These are phyloP conservation scores for Alaudala cheleensis DNA, from an alignment of 2,113 vertebrate genomes.

Conservation along the genomic window DNA sequence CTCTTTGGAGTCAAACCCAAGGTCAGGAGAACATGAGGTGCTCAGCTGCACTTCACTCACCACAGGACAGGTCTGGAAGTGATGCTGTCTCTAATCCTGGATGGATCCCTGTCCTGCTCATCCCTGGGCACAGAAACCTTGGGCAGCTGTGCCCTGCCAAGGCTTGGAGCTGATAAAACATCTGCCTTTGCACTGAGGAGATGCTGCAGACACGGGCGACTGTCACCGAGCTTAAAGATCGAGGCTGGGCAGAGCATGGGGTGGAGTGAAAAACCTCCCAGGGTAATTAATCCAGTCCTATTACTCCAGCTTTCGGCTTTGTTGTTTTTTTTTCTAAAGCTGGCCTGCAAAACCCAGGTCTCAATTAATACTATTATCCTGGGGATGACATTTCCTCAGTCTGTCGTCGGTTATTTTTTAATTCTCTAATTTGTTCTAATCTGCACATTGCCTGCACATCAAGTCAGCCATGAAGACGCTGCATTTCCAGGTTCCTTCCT, in stretches of 20 bases:
- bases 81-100: background rate
- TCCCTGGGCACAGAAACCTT: background rate
- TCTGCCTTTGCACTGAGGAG: background rate
- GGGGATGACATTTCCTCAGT: slow-evolving; percentile 82
- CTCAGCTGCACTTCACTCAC: background rate
- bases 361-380: slow-evolving; percentile 83
- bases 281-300: slow-evolving; percentile 41
- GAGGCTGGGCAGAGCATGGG: background rate
- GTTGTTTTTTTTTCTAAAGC: slow-evolving; percentile 14
- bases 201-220: rapidly evolving
- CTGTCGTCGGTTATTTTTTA: slow-evolving; percentile 77
- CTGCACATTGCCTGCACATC: slow-evolving; percentile 79
- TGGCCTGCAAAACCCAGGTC: slow-evolving; percentile 68
- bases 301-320: slow-evolving; percentile 15
- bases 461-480: slow-evolving; percentile 79
- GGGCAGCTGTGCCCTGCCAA: background rate
- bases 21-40: background rate
- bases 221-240: background rate
- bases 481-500: slow-evolving; percentile 83
- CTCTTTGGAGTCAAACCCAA: background rate
- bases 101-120: background rate
- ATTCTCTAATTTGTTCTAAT: slow-evolving; percentile 87
- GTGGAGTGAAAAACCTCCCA: background rate
- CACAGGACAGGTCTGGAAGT: background rate
- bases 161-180: background rate